Evolutionary conservation across 2,888 invertebrate genomes (phyloP), one percentile per base, ranked within the genome.

Genomic region (Ommatoiulus sabulosus): DNA sequence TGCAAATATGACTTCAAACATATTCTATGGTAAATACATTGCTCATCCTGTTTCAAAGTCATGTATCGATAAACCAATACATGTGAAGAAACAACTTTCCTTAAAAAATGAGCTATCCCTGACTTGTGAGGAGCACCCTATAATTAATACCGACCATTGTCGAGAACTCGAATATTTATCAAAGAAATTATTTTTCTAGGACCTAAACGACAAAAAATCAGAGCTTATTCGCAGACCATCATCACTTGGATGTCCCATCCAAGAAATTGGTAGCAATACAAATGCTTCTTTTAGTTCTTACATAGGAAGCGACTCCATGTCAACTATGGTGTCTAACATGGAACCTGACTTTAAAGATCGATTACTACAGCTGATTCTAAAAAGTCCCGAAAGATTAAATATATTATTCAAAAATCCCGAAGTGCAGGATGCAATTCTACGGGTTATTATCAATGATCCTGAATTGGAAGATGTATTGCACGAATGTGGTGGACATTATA

Each of bases 341-440:
- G 46, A 86, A 2, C 86, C 24, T 24, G 46, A 43, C 44, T 20
- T 46, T 20, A 86, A 17, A 86, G 8, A 44, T 44, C 80, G 35
- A 2, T 10, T 35, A 24, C 10, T 86, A 3, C 8, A 86, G 12
- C n/a, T 44, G 6, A 48, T 86, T 86, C 44, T n/a, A 44, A 44
- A 46, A 0, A 86, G 24, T 6, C 44, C 86, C 3, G 12, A 44
- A 12, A 15, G 10, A 5, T 46, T 86, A 46, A 86, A 86, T 86
- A 24, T 86, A n/a, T 20, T 86, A 20, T 86, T 86, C 4, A 17
- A 86, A 86, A 48, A 86, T 86, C 15, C n/a, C 44, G 86, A 46
- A 46, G 86, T 86, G 12, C 86, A 86, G 15, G 24, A 86, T n/a
- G 86, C 24, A 44, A 44, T 86, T 8, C 20, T n/a, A 86, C 44